These are phyloP conservation scores for Todiramphus chloris DNA, from an alignment of 2,113 vertebrate genomes.

Conservation along the genomic window DNA sequence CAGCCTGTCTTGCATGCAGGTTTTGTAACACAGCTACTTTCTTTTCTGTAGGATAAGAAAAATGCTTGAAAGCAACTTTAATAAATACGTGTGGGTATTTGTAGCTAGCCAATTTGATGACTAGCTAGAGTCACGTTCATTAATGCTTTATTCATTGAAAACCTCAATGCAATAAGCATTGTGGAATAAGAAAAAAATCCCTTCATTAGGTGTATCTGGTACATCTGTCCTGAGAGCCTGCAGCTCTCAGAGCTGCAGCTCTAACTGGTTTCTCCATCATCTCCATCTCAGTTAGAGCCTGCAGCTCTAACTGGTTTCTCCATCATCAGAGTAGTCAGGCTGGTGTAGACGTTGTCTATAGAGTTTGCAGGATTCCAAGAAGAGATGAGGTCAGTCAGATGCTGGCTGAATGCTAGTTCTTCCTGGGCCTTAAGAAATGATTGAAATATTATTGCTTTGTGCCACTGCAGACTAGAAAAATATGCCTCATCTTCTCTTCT, in stretches of 20 bases:
- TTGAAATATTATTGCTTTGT: slow-evolving; percentile 44
- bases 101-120: neutral
- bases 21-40: neutral
- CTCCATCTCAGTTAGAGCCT: too few species aligned
- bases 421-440: slow-evolving; percentile 10
- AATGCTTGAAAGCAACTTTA: neutral
- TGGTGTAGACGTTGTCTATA: neutral
- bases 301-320: neutral
- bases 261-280: neutral
- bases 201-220: neutral
- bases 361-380: neutral
- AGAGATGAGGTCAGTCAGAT: neutral
- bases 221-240: neutral
- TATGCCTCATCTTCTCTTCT: neutral
- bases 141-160: neutral
- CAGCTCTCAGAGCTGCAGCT: too few species aligned
- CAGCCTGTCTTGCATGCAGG: neutral
- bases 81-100: neutral
- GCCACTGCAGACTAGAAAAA: neutral
- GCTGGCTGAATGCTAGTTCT: neutral
- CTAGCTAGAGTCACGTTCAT: neutral
- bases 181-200: neutral
- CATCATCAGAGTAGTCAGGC: neutral
- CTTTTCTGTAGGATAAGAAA: neutral
- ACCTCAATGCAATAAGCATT: neutral